Base-by-base conservation (phyloP, 2,113 vertebrate species). In the Chloropsis hardwickii region DNA sequence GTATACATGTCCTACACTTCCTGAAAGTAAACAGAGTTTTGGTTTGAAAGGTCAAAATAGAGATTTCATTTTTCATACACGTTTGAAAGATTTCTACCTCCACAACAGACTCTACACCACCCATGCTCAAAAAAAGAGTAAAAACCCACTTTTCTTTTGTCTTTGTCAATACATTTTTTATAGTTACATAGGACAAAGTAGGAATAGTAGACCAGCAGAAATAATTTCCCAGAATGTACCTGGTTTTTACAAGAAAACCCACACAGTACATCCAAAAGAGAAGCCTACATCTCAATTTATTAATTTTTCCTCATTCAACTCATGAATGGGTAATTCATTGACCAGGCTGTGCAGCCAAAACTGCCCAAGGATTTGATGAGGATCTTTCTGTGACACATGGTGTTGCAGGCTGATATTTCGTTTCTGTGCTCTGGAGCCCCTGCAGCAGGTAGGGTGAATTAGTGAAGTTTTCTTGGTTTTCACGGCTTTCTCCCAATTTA, bases 1-100 rank as follows among this genome's bases (percentile, higher is more conserved):
- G 97, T 99, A 97, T 66, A 98, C 98, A 74, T 94, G 98, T 92
- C 98, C 98, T 89, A 97, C 85, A 81, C 82, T 97, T 77, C 98
- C 99, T 99, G 97, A 96, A 98, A 97, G 94, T 97, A 98, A 98
- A 98, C 97, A 98, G 62, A 96, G 65, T 48, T 96, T 96, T 60
- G 61, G 91, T 73, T 33, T 92, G 53, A 97, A 97, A 98, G 95
- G 93, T 97, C 97, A 97, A 90, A 86, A 78, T 60, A 91, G 51
- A 71, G 88, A 85, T 88, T 88, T 82, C 3, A 19, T 82, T 91
- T 93, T 94, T 97, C n/a, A 39, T 95, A 64, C 69, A 65, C 0
- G 0, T 65, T 84, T 69, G 40, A 91, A 92, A 80, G 40, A 53
- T 91, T 71, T 91, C n/a, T 47, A 51, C 8, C 42, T 78, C 40